Base-by-base conservation (phyloP, 2,888 invertebrate genomes). In the Tiliacea citrago region DNA sequence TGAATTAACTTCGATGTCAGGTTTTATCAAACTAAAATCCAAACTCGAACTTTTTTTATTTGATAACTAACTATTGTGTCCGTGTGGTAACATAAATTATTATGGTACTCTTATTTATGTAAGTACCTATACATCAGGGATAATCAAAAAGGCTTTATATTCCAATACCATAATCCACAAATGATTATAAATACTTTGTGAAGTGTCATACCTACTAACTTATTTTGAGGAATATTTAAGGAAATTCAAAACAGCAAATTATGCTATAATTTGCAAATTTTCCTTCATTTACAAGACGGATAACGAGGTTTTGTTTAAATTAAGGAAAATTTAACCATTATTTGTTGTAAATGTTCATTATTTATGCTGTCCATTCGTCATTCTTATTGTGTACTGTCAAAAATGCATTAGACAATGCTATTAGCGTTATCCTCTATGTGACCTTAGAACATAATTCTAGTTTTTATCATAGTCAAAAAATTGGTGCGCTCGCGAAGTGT, bases 291-390 rank as follows among this genome's bases (percentile, higher is more conserved):
- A 18, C 42, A 73, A 84, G 67, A 84, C 55, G 35, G 47, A 63
- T 72, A 79, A 69, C 51, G 51, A 68, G 47, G 67, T 73, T 84
- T 68, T 57, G 69, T 82, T 51, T 16, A 61, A 84, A 84, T 76
- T 68, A 68, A 84, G 83, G 71, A 83, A 74, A 75, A 79, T 60
- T 68, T 9, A 35, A 60, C 61, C 63, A 68, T 63, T 79, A 72
- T 79, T 70, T 62, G 57, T 65, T 63, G 24, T 69, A 68, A 76
- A 74, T 75, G 74, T 69, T 70, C 49, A 74, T 81, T 77, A 81
- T 71, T 66, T 77, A 67, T 70, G 55, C 49, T 53, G 45, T 29
- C 18, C 51, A 75, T 75, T 81, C 62, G 69, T 82, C 77, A 70
- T 63, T 72, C 77, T 24, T 58, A 66, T 70, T 75, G 60, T 76